phyloP scores from a whole-genome alignment of 92 coral and sea anemone species.

The Bergia puertoricense region DNA sequence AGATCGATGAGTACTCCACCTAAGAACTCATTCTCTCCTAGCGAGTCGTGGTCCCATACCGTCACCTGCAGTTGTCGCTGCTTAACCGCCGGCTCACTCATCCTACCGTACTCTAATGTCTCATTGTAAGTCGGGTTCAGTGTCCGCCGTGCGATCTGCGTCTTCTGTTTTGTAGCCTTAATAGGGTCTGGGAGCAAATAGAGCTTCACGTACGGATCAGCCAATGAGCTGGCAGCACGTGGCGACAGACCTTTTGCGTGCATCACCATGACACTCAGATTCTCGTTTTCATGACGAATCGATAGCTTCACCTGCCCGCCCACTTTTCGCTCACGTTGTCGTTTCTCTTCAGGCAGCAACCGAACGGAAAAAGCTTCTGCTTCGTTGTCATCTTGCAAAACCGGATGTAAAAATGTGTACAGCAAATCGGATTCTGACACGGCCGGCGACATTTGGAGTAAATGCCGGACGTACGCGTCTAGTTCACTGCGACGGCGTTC shows the following conservation, averaged over 20 bases:
- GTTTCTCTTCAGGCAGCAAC: constrained; percentile 89
- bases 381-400: constrained; percentile 78
- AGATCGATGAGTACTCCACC: constrained; percentile 93
- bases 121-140: constrained; percentile 97
- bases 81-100: constrained; percentile 65
- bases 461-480: constrained; percentile 79
- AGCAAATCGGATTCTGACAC: constrained; percentile 80
- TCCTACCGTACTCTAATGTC: constrained; percentile 72
- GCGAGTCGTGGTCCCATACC: constrained; percentile 93
- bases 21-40: constrained; percentile 92
- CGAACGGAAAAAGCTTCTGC: constrained; percentile 78
- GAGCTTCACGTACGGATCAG: constrained; percentile 97
- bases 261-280: constrained; percentile 92
- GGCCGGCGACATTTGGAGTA: constrained; percentile 82
- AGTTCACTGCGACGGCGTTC: constrained; percentile 93
- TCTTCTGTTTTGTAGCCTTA: constrained; percentile 93
- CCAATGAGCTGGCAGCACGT: constrained; percentile 70
- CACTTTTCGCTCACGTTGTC: constrained; percentile 75
- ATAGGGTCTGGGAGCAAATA: constrained; percentile 93
- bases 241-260: constrained; percentile 90
- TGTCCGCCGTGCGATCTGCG: constrained; percentile 89
- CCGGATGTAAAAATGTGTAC: constrained; percentile 91
- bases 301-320: constrained; percentile 90
- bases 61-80: constrained; percentile 87
- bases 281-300: constrained; percentile 71